phyloP scores from a whole-genome alignment of 2,797 vertebrate genomes.

The Peromyscus nudipes region DNA sequence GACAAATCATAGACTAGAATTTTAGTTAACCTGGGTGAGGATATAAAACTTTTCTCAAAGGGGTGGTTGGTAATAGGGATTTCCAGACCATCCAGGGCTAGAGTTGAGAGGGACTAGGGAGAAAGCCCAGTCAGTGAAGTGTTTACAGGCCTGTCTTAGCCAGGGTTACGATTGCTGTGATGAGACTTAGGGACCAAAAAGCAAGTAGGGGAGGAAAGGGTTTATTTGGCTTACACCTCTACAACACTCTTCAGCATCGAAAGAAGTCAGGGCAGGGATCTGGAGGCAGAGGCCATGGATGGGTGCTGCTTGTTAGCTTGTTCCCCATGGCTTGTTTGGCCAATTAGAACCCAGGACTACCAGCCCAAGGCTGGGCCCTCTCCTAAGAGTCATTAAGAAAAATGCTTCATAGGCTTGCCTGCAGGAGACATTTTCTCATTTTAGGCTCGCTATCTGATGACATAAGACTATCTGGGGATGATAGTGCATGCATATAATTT shows the following conservation, averaged over 20 bases:
- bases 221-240: not conserved
- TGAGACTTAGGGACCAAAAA: not conserved
- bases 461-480: not conserved
- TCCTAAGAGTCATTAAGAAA: not conserved
- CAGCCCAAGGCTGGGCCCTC: not conserved
- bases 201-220: not conserved
- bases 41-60: not conserved
- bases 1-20: not conserved
- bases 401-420: not conserved
- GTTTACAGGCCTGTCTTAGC: not conserved
- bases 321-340: not conserved
- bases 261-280: not conserved
- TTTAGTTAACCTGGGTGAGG: not conserved
- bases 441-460: not conserved
- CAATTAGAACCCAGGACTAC: not conserved
- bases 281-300: not conserved
- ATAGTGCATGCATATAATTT: not conserved
- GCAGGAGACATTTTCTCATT: not conserved
- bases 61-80: not conserved
- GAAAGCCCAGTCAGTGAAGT: not conserved
- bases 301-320: not conserved
- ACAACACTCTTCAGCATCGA: not conserved
- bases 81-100: not conserved
- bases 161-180: not conserved
- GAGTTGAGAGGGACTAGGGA: not conserved